Conservation (phyloP, 2,797 vertebrate genomes). For the Crenichthys baileyi region DNA sequence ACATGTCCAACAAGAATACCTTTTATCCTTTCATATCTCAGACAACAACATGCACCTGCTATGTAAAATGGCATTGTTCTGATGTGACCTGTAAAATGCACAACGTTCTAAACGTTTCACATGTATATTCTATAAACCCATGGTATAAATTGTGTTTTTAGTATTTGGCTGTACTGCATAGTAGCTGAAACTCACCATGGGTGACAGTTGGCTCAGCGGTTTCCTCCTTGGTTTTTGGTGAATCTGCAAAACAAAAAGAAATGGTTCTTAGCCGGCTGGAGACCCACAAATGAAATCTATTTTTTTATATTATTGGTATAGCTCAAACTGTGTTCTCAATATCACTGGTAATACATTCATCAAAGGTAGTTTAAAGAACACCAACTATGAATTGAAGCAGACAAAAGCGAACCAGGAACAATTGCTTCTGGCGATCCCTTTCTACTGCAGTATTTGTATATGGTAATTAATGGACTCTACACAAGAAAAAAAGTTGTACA, state of each 20-base stretch:
- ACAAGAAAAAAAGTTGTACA: too few relatives aligned
- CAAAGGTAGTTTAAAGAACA: not conserved
- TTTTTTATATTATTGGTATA: not conserved
- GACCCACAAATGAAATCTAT: not conserved
- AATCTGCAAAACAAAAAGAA: slow-evolving; percentile 29
- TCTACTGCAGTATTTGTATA: too few relatives aligned
- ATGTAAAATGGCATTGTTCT: not conserved
- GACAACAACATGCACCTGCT: not conserved
- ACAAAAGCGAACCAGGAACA: not conserved
- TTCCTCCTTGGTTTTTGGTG: slow-evolving; percentile 5
- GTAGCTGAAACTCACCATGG: slow-evolving; percentile 25
- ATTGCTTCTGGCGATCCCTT: too few relatives aligned
- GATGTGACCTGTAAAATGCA: not conserved
- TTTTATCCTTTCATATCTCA: not conserved
- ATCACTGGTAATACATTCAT: not conserved
- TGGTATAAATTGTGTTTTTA: not conserved
- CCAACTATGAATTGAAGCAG: not conserved
- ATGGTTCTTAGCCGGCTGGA: not conserved
- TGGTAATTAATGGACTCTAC: not conserved
- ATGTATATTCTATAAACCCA: not conserved
- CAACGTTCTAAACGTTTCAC: not conserved
- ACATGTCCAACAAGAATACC: not conserved
- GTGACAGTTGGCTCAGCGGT: not conserved
- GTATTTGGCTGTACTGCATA: not conserved
- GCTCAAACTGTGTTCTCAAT: not conserved